These are phyloP conservation scores for Diplogasteroides magnus DNA, from an alignment of 1,140 invertebrate species.

Conservation along the genomic window DNA sequence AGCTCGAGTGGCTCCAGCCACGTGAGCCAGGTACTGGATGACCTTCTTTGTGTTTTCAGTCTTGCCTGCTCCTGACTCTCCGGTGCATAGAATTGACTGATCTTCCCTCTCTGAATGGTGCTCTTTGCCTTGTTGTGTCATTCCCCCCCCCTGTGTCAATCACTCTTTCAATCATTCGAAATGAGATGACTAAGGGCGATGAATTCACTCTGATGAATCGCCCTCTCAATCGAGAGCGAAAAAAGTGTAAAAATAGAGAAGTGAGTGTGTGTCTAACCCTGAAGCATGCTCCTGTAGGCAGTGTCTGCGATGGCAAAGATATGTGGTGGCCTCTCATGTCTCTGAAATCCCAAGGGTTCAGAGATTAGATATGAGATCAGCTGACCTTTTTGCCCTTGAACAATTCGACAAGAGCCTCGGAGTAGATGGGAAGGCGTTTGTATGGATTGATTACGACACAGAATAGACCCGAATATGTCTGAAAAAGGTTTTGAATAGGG, in stretches of 20 bases:
- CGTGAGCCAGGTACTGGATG: slow-evolving; percentile 83
- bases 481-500: slow-evolving; percentile 60
- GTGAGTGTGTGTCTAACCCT: slow-evolving; percentile 69
- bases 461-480: slow-evolving; percentile 98
- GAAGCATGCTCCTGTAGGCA: slow-evolving; percentile 95
- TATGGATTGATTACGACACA: slow-evolving; percentile 99
- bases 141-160: not conserved
- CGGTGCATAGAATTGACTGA: slow-evolving; percentile 97
- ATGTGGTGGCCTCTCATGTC: slow-evolving; percentile 97
- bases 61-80: slow-evolving; percentile 99
- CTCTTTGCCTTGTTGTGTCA: not conserved
- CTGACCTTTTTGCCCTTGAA: slow-evolving; percentile 90
- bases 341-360: slow-evolving; percentile 37
- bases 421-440: slow-evolving; percentile 96
- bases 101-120: slow-evolving; percentile 83
- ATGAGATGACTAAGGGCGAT: not conserved
- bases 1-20: slow-evolving; percentile 65
- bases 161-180: not conserved
- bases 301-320: slow-evolving; percentile 98
- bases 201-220: not conserved
- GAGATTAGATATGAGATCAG: not conserved
- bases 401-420: slow-evolving; percentile 89
- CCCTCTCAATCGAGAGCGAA: not conserved
- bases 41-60: slow-evolving; percentile 99
- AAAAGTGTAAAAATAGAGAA: not conserved